Evolutionary conservation across 2,888 invertebrate species (phyloP).

Genomic region (Allolobophora icterica): DNA sequence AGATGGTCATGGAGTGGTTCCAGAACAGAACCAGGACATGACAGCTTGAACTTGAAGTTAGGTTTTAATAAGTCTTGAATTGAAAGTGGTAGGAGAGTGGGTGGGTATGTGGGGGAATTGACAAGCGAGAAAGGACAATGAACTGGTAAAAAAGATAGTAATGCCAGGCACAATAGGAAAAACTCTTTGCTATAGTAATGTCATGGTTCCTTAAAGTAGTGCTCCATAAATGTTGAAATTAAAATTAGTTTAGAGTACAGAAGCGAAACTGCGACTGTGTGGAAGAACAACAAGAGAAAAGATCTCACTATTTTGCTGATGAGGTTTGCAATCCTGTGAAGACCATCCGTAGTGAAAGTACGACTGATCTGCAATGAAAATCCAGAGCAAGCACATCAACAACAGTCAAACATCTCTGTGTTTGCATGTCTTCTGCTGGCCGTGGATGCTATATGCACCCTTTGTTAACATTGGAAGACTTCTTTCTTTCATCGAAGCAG

Average conservation of each 20-base stretch:
- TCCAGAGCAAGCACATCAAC: not conserved
- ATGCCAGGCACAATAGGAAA: not conserved
- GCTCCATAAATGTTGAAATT: not conserved
- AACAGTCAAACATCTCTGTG: no score
- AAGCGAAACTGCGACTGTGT: not conserved
- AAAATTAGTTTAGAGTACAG: not conserved
- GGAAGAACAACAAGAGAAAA: not conserved
- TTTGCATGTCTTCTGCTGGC: no score
- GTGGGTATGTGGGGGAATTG: no score
- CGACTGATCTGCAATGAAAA: not conserved
- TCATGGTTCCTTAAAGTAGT: not conserved
- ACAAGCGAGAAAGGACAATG: no score
- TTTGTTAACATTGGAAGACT: no score
- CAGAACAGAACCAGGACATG: no score
- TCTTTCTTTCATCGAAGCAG: no score
- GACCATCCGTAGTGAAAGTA: conserved; percentile 57
- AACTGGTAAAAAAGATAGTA: not conserved
- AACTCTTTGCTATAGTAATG: not conserved
- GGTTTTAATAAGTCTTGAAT: no score
- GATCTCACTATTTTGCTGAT: conserved; percentile 76
- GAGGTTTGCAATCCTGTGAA: conserved; percentile 73
- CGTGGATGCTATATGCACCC: no score
- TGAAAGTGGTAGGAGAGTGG: no score
- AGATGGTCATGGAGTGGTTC: no score
- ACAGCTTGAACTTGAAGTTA: no score